Conservation (phyloP, 1,140 invertebrate genomes). For the Anoplolepis gracilipes region DNA sequence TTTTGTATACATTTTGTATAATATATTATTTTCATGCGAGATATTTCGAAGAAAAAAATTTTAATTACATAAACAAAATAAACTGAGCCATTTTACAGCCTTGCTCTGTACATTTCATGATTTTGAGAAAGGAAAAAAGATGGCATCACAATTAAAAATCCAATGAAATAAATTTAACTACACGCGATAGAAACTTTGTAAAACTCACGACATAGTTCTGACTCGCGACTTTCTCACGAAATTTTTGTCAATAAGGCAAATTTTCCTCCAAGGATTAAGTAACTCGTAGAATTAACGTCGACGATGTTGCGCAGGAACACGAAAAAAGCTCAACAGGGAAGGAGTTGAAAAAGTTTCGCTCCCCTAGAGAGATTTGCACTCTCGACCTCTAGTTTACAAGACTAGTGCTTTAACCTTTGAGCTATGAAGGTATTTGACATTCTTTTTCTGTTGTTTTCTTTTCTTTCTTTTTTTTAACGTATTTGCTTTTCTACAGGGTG, state of each 20-base stretch:
- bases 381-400: constrained; percentile 96
- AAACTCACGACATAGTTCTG: constrained; percentile 32
- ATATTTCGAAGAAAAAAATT: constrained; percentile 3
- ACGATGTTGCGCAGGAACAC: not conserved
- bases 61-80: constrained; percentile 3
- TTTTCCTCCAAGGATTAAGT: constrained; percentile 52
- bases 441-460: constrained; percentile 16
- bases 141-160: not conserved
- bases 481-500: not conserved
- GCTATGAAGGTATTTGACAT: constrained; percentile 89
- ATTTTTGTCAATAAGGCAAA: constrained; percentile 60
- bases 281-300: constrained; percentile 53
- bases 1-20: not conserved
- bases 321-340: constrained; percentile 26
- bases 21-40: not conserved
- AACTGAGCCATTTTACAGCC: not conserved
- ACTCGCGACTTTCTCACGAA: constrained; percentile 26
- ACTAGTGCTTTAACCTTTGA: constrained; percentile 97
- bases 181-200: constrained; percentile 4
- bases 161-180: constrained; percentile 1
- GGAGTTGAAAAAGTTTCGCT: constrained; percentile 82
- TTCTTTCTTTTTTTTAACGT: constrained; percentile 7
- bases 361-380: constrained; percentile 93
- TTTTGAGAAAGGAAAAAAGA: not conserved
- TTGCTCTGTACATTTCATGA: not conserved